These are phyloP conservation scores for Antheraea yamamai DNA, from an alignment of 2,888 invertebrate species.

Conservation along the genomic window DNA sequence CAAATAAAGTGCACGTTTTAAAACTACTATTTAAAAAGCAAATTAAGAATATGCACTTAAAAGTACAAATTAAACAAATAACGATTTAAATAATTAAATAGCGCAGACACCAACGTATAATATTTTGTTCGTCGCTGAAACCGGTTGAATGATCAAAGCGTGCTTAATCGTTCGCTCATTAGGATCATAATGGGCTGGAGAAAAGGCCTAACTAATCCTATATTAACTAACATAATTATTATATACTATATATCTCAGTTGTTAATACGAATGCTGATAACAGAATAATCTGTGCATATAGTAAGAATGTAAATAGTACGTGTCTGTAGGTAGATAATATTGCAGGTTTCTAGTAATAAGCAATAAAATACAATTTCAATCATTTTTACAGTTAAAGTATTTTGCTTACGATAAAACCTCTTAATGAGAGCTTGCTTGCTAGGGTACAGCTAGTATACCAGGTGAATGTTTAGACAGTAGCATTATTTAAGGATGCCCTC, in stretches of 20 bases:
- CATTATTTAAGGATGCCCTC: no score
- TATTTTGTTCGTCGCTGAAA: constrained; percentile 36
- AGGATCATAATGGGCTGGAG: neutral
- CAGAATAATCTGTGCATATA: neutral
- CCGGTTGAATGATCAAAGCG: constrained; percentile 50
- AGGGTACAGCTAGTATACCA: no score
- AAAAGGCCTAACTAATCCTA: constrained; percentile 8
- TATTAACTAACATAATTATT: neutral
- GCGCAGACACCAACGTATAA: neutral
- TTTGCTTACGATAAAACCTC: no score
- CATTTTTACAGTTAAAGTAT: no score
- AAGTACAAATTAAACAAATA: neutral
- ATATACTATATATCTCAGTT: neutral
- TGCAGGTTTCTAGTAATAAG: no score
- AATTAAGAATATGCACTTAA: neutral
- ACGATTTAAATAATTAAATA: neutral
- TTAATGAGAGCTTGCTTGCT: no score
- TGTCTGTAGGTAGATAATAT: no score
- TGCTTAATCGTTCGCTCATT: constrained; percentile 42
- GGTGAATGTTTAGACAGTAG: no score
- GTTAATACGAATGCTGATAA: neutral
- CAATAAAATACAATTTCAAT: no score
- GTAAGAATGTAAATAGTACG: no score
- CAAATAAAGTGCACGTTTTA: no score
- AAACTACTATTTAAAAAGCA: no score